These are phyloP conservation scores for Lordiphosa mommai DNA, from an alignment of 1,140 invertebrate species.

Conservation along the genomic window DNA sequence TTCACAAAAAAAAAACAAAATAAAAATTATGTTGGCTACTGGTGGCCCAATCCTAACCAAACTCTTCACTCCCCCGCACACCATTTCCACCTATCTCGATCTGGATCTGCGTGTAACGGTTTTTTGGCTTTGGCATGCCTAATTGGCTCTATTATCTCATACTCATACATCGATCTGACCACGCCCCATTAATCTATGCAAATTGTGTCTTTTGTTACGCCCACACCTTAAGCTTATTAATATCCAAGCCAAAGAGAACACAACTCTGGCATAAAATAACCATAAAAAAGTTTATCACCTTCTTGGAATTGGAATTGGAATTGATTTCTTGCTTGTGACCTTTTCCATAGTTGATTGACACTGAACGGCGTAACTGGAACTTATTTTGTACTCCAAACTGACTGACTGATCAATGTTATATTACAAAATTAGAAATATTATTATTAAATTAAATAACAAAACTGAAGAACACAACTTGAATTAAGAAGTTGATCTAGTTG, in stretches of 20 bases:
- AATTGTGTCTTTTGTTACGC: conserved; percentile 72
- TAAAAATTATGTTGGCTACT: conserved; percentile 38
- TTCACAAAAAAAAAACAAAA: conserved; percentile 21
- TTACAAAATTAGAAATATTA: too few relatives aligned
- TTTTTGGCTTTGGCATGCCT: conserved; percentile 50
- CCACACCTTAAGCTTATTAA: conserved; percentile 31
- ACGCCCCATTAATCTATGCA: conserved; percentile 41
- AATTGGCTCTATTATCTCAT: conserved; percentile 56
- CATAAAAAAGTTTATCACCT: background rate
- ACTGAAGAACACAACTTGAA: too few relatives aligned
- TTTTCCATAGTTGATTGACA: too few relatives aligned
- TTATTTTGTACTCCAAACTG: too few relatives aligned
- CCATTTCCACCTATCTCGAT: conserved; percentile 15
- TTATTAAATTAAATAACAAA: too few relatives aligned
- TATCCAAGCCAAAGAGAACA: background rate
- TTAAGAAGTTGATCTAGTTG: too few relatives aligned
- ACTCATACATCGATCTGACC: conserved; percentile 11
- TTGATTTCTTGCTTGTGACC: too few relatives aligned
- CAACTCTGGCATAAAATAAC: background rate
- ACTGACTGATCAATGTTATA: too few relatives aligned
- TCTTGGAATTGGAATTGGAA: too few relatives aligned
- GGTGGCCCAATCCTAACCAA: too few relatives aligned
- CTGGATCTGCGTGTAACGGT: conserved; percentile 54
- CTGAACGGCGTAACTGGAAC: too few relatives aligned
- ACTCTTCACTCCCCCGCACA: background rate